phyloP scores from a whole-genome alignment of 2,888 invertebrate genomes.

The Trissoscelio sp. region DNA sequence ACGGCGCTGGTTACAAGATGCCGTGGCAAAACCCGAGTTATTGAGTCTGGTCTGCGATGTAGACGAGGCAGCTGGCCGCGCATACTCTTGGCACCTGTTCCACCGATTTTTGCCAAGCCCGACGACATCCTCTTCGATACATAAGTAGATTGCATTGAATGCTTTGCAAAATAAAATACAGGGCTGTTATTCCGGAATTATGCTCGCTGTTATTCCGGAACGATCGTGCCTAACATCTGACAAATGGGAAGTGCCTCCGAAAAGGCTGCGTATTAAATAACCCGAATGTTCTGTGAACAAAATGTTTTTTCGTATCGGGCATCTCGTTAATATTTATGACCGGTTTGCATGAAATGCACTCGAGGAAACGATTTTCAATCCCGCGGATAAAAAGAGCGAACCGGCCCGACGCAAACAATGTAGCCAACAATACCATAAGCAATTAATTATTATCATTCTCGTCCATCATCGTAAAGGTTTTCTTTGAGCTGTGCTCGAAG shows the following conservation, averaged over 20 bases:
- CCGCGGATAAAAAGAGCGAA: constrained; percentile 22
- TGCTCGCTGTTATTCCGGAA: constrained; percentile 53
- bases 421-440: constrained; percentile 43
- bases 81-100: constrained; percentile 67
- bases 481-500: constrained; percentile 28
- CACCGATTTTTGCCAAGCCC: constrained; percentile 66
- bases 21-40: constrained; percentile 41
- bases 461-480: constrained; percentile 49
- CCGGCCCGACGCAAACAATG: constrained; percentile 29
- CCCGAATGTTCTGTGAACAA: constrained; percentile 54
- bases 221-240: constrained; percentile 58
- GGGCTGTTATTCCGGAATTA: constrained; percentile 55
- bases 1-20: constrained; percentile 32
- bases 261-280: constrained; percentile 53
- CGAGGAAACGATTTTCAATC: constrained; percentile 45
- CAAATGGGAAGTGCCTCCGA: constrained; percentile 51
- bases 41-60: constrained; percentile 28
- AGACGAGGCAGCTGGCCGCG: constrained; percentile 60
- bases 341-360: constrained; percentile 39
- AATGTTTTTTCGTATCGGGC: constrained; percentile 59
- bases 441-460: constrained; percentile 53
- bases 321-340: constrained; percentile 66
- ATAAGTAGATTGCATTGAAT: constrained; percentile 60
- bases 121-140: constrained; percentile 62
- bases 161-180: constrained; percentile 49